Percentiles rank a stretch among this genome's conserved stretches.
Conservation (phyloP, 2,888 invertebrate species). For the Drosophila pseudotakahashii region DNA sequence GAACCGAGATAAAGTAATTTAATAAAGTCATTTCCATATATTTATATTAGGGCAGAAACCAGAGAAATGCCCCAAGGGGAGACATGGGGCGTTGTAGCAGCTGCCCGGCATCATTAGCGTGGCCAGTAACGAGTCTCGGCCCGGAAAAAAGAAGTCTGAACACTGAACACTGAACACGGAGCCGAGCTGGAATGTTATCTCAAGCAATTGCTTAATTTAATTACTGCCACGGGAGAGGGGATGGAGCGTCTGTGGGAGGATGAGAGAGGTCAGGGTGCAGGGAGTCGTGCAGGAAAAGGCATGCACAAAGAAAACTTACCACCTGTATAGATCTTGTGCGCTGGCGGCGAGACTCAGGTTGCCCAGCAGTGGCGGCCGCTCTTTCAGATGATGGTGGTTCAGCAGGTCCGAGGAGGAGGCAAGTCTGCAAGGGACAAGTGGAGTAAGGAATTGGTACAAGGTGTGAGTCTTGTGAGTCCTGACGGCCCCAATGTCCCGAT, state of each 20-base stretch:
- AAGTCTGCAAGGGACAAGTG: slow-evolving; percentile 82
- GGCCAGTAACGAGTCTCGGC: slow-evolving; percentile 10
- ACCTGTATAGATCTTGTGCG: slow-evolving; percentile 85
- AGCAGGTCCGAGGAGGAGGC: slow-evolving; percentile 87
- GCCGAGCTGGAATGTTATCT: slow-evolving; percentile 54
- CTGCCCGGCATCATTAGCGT: slow-evolving; percentile 40
- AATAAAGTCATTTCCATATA: slow-evolving; percentile 78
- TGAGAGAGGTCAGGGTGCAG: not conserved
- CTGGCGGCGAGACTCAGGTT: slow-evolving; percentile 84
- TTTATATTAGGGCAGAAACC: slow-evolving; percentile 58
- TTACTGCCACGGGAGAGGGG: slow-evolving; percentile 33
- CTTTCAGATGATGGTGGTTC: slow-evolving; percentile 85
- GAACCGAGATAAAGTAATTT: slow-evolving; percentile 71
- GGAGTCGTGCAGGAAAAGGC: slow-evolving; percentile 21
- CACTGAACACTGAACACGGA: not conserved
- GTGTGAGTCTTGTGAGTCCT: not conserved
- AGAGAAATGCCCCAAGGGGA: slow-evolving; percentile 11
- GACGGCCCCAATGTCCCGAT: not conserved
- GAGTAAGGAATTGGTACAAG: too few species aligned
- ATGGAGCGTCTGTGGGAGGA: not conserved
- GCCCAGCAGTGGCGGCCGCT: slow-evolving; percentile 86
- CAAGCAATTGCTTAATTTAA: slow-evolving; percentile 72
- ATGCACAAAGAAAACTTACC: slow-evolving; percentile 82
- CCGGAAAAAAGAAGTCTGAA: slow-evolving; percentile 29
- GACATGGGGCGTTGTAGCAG: slow-evolving; percentile 12